phyloP scores from a whole-genome alignment of 2,888 invertebrate genomes.

The Acanthoscelides obtectus region DNA sequence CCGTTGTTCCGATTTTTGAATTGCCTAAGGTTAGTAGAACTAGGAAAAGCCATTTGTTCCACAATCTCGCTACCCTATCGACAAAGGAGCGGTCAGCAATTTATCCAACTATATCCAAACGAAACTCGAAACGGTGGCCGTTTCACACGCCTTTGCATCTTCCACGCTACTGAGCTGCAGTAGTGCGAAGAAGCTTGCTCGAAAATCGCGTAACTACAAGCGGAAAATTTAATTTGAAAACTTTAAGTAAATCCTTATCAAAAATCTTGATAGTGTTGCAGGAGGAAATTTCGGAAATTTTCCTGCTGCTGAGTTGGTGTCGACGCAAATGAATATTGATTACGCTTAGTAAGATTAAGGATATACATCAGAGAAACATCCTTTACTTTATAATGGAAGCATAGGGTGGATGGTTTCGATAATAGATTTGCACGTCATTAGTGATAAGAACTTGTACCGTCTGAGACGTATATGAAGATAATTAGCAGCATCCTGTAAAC shows the following conservation, averaged over 20 bases:
- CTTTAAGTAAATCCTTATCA: conserved; percentile 41
- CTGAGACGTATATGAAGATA: no score
- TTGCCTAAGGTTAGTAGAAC: no score
- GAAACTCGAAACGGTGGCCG: no score
- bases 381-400: neutral
- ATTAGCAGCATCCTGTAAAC: no score
- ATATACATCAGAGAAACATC: neutral
- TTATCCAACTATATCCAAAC: no score
- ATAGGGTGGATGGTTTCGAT: neutral
- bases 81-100: no score
- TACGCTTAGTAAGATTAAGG: conserved; percentile 6
- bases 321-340: conserved; percentile 19
- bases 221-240: conserved; percentile 40
- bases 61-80: no score
- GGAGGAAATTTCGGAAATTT: conserved; percentile 28
- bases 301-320: conserved; percentile 7
- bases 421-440: neutral
- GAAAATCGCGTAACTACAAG: conserved; percentile 19
- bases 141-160: no score
- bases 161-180: neutral
- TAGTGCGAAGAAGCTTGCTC: neutral
- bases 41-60: no score
- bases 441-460: neutral
- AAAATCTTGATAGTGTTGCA: conserved; percentile 28
- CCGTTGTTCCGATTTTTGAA: no score